phyloP scores from a whole-genome alignment of 1,140 invertebrate genomes.

The Drosophila varians region DNA sequence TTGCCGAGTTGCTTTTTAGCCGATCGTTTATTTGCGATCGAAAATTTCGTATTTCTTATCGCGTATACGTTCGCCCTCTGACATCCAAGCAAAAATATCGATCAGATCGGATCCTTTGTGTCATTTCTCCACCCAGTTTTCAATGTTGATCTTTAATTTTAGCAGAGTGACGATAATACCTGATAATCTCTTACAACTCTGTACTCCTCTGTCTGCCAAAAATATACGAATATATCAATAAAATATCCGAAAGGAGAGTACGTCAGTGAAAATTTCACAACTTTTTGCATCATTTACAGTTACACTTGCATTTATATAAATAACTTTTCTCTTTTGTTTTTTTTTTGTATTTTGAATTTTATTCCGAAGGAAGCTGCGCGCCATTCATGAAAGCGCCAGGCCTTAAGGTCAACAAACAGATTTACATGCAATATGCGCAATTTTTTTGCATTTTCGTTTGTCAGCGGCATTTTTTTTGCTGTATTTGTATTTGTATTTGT shows the following conservation, averaged over 20 bases:
- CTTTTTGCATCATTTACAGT: constrained; percentile 47
- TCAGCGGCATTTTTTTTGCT: constrained; percentile 30
- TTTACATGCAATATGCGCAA: constrained; percentile 28
- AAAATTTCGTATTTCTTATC: constrained; percentile 8
- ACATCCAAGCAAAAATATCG: not conserved
- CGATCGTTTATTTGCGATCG: constrained; percentile 23
- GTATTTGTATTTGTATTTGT: too few species aligned
- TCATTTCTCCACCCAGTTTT: constrained; percentile 28
- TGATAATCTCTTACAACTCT: constrained; percentile 6
- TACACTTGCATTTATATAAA: constrained; percentile 21
- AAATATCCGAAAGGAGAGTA: not conserved
- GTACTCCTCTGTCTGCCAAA: constrained; percentile 3
- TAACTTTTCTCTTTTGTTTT: not conserved
- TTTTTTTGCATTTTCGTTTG: constrained; percentile 32
- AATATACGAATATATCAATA: constrained; percentile 7
- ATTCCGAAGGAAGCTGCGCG: constrained; percentile 27
- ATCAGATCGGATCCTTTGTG: constrained; percentile 17
- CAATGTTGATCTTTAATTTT: constrained; percentile 37
- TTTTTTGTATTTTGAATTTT: not conserved
- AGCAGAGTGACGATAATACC: constrained; percentile 38
- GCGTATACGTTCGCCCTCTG: too few species aligned
- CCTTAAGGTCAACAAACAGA: constrained; percentile 51
- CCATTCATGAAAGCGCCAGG: constrained; percentile 42
- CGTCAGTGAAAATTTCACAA: constrained; percentile 33
- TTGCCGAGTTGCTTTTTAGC: constrained; percentile 9